phyloP scores from a whole-genome alignment of 2,888 invertebrate genomes.

The Nomada lathburiana region DNA sequence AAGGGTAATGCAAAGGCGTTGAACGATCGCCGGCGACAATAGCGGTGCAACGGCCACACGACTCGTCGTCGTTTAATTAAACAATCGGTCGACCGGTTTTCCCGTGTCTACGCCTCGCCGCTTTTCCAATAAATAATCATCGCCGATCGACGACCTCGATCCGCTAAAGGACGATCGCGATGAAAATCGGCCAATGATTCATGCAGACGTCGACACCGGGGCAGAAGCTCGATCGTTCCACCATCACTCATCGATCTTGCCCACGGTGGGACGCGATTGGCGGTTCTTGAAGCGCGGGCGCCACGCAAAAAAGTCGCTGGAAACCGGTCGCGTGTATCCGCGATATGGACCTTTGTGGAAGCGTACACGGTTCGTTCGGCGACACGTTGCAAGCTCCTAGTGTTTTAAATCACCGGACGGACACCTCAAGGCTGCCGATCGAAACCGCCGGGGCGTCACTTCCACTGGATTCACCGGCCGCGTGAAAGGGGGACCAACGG shows the following conservation, averaged over 20 bases:
- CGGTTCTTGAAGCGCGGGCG: slow-evolving; percentile 59
- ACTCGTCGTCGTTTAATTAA: slow-evolving; percentile 31
- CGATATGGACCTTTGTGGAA: slow-evolving; percentile 39
- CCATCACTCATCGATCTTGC: slow-evolving; percentile 58
- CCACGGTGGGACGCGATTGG: slow-evolving; percentile 52
- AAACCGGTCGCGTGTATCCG: slow-evolving; percentile 50
- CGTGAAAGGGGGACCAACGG: slow-evolving; percentile 32
- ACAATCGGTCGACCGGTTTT: slow-evolving; percentile 54
- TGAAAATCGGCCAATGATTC: slow-evolving; percentile 53
- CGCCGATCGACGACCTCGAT: slow-evolving; percentile 56
- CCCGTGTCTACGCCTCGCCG: neutral
- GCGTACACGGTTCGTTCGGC: slow-evolving; percentile 67
- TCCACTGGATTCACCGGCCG: slow-evolving; percentile 55
- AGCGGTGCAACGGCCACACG: slow-evolving; percentile 2
- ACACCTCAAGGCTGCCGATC: slow-evolving; percentile 81
- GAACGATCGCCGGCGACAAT: slow-evolving; percentile 21
- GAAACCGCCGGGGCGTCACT: slow-evolving; percentile 64
- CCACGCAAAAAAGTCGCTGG: slow-evolving; percentile 64
- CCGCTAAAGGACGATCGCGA: slow-evolving; percentile 37
- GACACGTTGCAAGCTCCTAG: slow-evolving; percentile 79
- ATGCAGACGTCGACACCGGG: slow-evolving; percentile 34
- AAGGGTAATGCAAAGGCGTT: neutral
- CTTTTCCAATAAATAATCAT: slow-evolving; percentile 43
- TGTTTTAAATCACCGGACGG: slow-evolving; percentile 81
- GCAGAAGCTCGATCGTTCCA: slow-evolving; percentile 56